Conservation (phyloP, 2,888 invertebrate species). For the Hydropsyche betteni region DNA sequence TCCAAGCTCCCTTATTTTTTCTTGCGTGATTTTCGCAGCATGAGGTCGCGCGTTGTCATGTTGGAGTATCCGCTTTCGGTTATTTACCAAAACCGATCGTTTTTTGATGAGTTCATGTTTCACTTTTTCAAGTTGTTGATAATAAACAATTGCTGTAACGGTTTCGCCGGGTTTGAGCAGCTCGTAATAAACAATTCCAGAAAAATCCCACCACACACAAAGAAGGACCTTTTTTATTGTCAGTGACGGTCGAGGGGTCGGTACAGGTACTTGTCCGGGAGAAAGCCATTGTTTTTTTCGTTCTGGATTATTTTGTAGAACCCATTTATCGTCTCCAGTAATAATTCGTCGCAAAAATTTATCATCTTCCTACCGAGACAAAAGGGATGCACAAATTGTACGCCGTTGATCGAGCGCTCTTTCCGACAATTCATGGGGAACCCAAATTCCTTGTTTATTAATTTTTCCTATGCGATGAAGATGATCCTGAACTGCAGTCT, state of each 20-base stretch:
- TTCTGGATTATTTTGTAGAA: no score
- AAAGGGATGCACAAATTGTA: neutral
- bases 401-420: neutral
- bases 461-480: no score
- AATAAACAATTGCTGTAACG: conserved; percentile 25
- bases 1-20: conserved; percentile 34
- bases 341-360: conserved; percentile 15
- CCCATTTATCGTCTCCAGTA: conserved; percentile 23
- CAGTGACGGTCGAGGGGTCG: conserved; percentile 14
- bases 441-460: conserved; percentile 28
- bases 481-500: no score
- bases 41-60: conserved; percentile 33
- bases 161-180: conserved; percentile 36
- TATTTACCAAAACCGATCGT: conserved; percentile 31
- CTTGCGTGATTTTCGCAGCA: conserved; percentile 29
- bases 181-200: conserved; percentile 28
- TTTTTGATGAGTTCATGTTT: conserved; percentile 8
- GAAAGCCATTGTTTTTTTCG: conserved; percentile 32
- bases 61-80: conserved; percentile 12
- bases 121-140: conserved; percentile 22
- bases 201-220: conserved; percentile 34
- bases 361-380: neutral
- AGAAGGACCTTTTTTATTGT: conserved; percentile 30
- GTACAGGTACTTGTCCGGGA: neutral
- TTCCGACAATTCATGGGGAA: conserved; percentile 19